These are phyloP conservation scores for Hafferia zeledoni DNA, from an alignment of 2,797 vertebrate species.

Conservation along the genomic window DNA sequence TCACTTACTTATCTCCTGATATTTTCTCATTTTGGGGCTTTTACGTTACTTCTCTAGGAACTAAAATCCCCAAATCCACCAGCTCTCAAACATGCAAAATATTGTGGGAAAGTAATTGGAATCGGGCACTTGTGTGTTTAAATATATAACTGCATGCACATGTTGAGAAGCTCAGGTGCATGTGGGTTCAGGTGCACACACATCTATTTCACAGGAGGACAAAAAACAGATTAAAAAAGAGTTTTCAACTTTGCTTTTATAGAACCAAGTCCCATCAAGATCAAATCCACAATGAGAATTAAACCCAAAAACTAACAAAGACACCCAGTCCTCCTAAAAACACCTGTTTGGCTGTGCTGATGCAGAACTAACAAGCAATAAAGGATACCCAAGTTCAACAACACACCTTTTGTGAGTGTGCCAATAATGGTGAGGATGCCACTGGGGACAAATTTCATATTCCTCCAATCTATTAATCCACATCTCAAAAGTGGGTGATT, in stretches of 20 bases:
- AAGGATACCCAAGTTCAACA: neutral
- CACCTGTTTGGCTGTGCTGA: neutral
- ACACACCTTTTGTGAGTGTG: neutral
- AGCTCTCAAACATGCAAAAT: neutral
- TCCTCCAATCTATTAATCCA: neutral
- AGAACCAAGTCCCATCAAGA: neutral
- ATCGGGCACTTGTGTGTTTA: neutral
- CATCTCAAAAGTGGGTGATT: neutral
- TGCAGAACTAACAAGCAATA: neutral
- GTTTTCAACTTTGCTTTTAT: neutral
- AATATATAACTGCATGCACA: neutral
- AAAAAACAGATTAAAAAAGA: neutral
- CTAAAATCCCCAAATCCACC: neutral
- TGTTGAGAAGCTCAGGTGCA: neutral
- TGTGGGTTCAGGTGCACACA: neutral
- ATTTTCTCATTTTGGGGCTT: neutral
- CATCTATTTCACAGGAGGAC: neutral
- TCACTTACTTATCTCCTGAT: slow-evolving; percentile 4
- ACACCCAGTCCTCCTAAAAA: neutral
- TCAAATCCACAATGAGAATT: neutral
- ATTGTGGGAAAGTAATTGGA: neutral
- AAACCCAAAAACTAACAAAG: neutral
- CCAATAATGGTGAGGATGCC: neutral
- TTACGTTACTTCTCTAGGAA: neutral
- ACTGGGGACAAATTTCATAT: neutral